Conservation (phyloP, 2,888 invertebrate species). For the Melinaea menophilus region DNA sequence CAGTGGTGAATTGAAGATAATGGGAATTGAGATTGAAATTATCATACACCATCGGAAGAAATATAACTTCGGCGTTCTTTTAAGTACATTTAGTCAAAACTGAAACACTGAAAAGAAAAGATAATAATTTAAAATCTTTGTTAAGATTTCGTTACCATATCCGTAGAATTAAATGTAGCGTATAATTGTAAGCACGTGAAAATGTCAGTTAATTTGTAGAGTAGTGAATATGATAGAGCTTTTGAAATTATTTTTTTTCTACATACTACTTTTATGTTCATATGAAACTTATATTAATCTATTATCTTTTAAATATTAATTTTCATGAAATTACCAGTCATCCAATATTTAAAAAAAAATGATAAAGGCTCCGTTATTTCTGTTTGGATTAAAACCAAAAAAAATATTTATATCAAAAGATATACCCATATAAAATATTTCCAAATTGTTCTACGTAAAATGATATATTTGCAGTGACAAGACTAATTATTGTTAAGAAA, state of each 20-base stretch:
- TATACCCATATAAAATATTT: not conserved
- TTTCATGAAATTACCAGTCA: not conserved
- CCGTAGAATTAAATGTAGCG: slow-evolving; percentile 53
- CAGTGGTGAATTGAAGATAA: too few relatives aligned
- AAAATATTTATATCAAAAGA: not conserved
- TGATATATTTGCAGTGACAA: slow-evolving; percentile 26
- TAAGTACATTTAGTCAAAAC: too few relatives aligned
- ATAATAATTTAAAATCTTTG: slow-evolving; percentile 48
- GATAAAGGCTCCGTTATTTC: too few relatives aligned
- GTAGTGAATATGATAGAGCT: not conserved
- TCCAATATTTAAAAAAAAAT: too few relatives aligned
- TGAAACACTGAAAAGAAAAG: not conserved
- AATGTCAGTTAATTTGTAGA: slow-evolving; percentile 27
- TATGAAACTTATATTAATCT: too few relatives aligned
- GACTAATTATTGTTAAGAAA: slow-evolving; percentile 30
- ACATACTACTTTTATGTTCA: too few relatives aligned
- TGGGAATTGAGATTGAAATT: too few relatives aligned
- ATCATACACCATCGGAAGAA: too few relatives aligned
- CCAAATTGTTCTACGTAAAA: slow-evolving; percentile 16
- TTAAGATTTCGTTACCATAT: slow-evolving; percentile 43
- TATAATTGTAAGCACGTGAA: slow-evolving; percentile 55
- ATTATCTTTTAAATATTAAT: not conserved
- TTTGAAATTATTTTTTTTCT: not conserved
- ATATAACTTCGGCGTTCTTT: too few relatives aligned
- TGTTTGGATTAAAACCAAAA: too few relatives aligned